Conservation (phyloP, 2,888 invertebrate genomes). For the Imbricaverruca yamaguchii region DNA sequence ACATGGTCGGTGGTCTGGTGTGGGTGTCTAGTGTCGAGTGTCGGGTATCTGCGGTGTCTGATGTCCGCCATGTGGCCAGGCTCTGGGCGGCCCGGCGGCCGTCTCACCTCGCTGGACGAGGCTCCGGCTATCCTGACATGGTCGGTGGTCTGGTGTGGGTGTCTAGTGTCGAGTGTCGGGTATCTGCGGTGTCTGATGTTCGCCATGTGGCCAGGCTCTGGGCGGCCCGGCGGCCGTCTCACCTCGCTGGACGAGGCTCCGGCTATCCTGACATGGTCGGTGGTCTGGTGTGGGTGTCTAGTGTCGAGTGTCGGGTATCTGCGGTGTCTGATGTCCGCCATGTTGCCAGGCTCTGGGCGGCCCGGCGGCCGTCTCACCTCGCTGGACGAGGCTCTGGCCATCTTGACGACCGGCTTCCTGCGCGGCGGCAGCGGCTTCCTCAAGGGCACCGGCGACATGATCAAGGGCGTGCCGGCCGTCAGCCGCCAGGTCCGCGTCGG, state of each 20-base stretch:
- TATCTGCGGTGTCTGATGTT: neutral
- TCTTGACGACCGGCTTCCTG: slow-evolving; percentile 88
- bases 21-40: no score
- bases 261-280: no score
- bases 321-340: neutral
- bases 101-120: slow-evolving; percentile 67
- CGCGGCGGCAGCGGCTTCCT: slow-evolving; percentile 89
- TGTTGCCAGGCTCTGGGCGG: neutral
- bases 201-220: neutral
- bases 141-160: no score
- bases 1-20: no score
- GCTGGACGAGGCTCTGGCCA: slow-evolving; percentile 81
- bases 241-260: slow-evolving; percentile 77
- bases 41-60: neutral
- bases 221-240: slow-evolving; percentile 39
- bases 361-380: slow-evolving; percentile 42
- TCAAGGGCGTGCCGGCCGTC: slow-evolving; percentile 86
- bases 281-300: no score
- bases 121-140: no score
- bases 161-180: neutral
- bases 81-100: slow-evolving; percentile 37
- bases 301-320: neutral
- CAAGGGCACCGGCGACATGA: slow-evolving; percentile 88
- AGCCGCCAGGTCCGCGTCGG: slow-evolving; percentile 95
- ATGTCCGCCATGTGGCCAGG: no score